These are phyloP conservation scores for Yponomeuta plumbellus DNA, from an alignment of 2,888 invertebrate species.

Conservation along the genomic window DNA sequence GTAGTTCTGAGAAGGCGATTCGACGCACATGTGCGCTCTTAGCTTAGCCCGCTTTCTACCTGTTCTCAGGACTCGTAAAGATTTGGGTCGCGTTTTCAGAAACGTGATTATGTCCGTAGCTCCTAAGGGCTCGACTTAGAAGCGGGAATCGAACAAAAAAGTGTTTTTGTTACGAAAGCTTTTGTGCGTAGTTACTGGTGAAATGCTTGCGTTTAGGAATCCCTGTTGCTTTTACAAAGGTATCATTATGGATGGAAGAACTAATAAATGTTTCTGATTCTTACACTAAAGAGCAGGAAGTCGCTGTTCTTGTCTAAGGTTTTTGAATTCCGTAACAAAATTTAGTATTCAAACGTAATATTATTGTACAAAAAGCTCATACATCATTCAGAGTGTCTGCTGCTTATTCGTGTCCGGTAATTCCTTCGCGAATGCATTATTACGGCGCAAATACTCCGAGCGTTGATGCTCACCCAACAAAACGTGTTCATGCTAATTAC, in stretches of 20 bases:
- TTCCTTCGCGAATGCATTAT: neutral
- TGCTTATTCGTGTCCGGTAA: neutral
- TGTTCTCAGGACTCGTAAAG: constrained; percentile 7
- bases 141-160: neutral
- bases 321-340: neutral
- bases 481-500: too few species aligned
- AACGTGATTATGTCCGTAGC: neutral
- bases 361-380: neutral
- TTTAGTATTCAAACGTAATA: neutral
- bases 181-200: neutral
- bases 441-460: neutral
- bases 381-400: neutral
- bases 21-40: constrained; percentile 46
- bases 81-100: constrained; percentile 5
- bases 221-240: neutral
- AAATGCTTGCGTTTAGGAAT: constrained; percentile 6
- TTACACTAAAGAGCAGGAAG: constrained; percentile 23
- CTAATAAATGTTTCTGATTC: constrained; percentile 18
- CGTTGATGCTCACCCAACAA: neutral
- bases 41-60: constrained; percentile 7
- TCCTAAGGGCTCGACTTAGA: neutral
- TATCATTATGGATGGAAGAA: neutral
- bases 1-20: constrained; percentile 49
- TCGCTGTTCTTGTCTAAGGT: neutral
- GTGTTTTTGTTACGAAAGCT: neutral